Base-by-base conservation (phyloP, 2,113 vertebrate genomes). In the Nycticryphes semicollaris region DNA sequence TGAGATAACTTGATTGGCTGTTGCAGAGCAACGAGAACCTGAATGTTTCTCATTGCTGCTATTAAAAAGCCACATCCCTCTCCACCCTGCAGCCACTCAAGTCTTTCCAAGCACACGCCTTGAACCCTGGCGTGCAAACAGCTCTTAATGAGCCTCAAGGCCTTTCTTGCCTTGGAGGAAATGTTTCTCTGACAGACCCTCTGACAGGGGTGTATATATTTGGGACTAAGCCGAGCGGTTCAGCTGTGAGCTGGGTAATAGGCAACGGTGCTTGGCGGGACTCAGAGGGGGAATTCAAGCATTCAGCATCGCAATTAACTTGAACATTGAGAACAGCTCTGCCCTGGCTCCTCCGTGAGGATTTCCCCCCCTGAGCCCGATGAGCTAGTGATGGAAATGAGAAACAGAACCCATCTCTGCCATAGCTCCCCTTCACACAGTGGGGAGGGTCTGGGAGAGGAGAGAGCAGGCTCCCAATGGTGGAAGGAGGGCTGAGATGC, bases 331-430 rank as follows among this genome's bases (percentile, higher is more conserved):
- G 50, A 60, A 37, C 0, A 0, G 43, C 87, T 63, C 75, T 74
- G 11, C 41, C 15, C 27, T 17, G 5, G 56, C 56, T 69, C 62
- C 14, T 69, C 33, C 0, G 0, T 5, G 0, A 74, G 51, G n/a
- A 54, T 41, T 59, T 9, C 10, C 15, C 15, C 24, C 43, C 37
- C 60, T 4, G 13, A 50, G 31, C 23, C 48, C 14, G 62, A 57
- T 1, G 0, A 45, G 20, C 9, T 31, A 31, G 35, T 5, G 37
- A 51, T 24, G 43, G 75, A 41, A 69, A 59, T 1, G 0, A 57
- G 75, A 74, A 74, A 43, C 6, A 54, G 47, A 51, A 16, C 43
- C 62, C 35, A 14, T 2, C 33, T 53, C 56, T 51, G 33, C 43
- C 10, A 0, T 5, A 57, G 56, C 14, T 25, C 27, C 10, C 41